Evolutionary conservation across 2,888 invertebrate species (phyloP).

Genomic region (Torymus tubicola): DNA sequence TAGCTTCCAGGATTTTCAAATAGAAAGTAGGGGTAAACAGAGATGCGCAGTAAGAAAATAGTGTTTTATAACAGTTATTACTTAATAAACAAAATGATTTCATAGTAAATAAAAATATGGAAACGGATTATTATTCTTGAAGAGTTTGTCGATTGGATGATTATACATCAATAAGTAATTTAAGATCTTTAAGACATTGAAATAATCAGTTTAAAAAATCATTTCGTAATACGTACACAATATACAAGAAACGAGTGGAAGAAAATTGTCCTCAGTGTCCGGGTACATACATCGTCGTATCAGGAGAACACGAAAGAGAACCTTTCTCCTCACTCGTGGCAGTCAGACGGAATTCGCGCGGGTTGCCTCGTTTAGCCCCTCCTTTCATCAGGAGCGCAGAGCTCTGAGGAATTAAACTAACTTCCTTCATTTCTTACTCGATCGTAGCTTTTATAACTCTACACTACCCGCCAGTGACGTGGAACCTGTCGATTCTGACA

Average conservation of each 20-base stretch:
- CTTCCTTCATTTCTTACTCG: constrained; percentile 18
- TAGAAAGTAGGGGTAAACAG: too few relatives aligned
- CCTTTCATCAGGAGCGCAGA: constrained; percentile 68
- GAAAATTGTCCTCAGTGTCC: constrained; percentile 73
- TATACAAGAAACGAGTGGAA: constrained; percentile 16
- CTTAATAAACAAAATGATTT: too few relatives aligned
- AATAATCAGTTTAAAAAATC: too few relatives aligned
- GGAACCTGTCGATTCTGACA: constrained; percentile 33
- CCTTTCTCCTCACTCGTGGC: constrained; percentile 69
- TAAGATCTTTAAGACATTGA: too few relatives aligned
- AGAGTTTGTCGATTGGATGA: too few relatives aligned
- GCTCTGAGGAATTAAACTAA: constrained; percentile 10
- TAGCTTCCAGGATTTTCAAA: too few relatives aligned
- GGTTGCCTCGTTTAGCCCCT: constrained; percentile 75
- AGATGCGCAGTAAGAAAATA: too few relatives aligned
- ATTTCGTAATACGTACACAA: not conserved
- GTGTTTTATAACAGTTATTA: too few relatives aligned
- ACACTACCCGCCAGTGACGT: not conserved
- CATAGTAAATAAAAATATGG: too few relatives aligned
- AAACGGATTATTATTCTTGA: too few relatives aligned
- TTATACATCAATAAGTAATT: too few relatives aligned
- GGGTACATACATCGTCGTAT: constrained; percentile 69
- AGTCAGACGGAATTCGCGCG: constrained; percentile 73
- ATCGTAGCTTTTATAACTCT: not conserved
- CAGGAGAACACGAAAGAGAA: constrained; percentile 67